Evolutionary conservation across 2,888 invertebrate genomes (phyloP).

Genomic region (Entomobrya multifasciata): DNA sequence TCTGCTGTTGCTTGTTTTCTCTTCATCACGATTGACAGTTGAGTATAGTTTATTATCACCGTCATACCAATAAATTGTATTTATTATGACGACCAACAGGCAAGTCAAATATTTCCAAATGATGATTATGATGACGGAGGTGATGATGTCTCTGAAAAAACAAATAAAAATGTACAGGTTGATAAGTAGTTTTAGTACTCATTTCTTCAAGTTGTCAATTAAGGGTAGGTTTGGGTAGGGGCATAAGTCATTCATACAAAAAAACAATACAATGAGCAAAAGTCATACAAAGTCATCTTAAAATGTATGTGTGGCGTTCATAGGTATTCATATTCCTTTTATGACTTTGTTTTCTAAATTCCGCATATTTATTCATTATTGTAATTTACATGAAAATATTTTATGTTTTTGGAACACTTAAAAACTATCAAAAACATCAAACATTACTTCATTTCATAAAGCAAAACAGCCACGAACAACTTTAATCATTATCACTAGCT

Average conservation of each 20-base stretch:
- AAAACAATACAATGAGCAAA: too few relatives aligned
- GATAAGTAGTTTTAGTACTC: conserved; percentile 14
- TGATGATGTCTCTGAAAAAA: conserved; percentile 32
- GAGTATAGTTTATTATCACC: too few relatives aligned
- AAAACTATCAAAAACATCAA: conserved; percentile 30
- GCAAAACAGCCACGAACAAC: conserved; percentile 13
- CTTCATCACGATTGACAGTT: too few relatives aligned
- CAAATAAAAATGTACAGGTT: conserved; percentile 10
- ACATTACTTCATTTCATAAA: conserved; percentile 19
- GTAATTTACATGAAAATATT: not conserved
- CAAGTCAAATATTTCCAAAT: not conserved
- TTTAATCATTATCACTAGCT: not conserved
- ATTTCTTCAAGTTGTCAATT: conserved; percentile 35
- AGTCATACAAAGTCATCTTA: not conserved
- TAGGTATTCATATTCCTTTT: not conserved
- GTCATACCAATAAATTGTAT: too few relatives aligned
- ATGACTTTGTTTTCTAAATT: not conserved
- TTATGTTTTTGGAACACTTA: conserved; percentile 45
- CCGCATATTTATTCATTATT: not conserved
- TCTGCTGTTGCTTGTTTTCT: too few relatives aligned
- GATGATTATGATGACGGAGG: not conserved
- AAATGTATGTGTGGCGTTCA: not conserved
- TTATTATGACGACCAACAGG: not conserved
- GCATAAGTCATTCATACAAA: too few relatives aligned
- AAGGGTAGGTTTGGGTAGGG: not conserved